These are phyloP conservation scores for Adelphocoris suturalis DNA, from an alignment of 2,888 invertebrate species.

Conservation along the genomic window DNA sequence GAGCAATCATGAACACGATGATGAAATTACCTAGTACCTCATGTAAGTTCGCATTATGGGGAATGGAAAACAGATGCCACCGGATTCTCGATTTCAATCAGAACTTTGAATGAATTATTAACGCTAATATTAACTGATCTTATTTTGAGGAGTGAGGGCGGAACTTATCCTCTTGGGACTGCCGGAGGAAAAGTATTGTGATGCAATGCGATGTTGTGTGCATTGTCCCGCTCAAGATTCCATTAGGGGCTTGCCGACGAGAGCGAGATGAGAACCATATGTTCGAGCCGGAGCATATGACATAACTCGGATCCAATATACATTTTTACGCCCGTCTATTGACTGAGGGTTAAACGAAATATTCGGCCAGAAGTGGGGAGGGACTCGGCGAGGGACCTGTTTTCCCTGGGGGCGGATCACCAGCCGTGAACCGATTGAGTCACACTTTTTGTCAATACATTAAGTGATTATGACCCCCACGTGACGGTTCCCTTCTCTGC, in stretches of 20 bases:
- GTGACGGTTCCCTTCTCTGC: not conserved
- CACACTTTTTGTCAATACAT: conserved; percentile 72
- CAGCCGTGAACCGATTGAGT: conserved; percentile 65
- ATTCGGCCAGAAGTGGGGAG: conserved; percentile 46
- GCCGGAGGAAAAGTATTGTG: conserved; percentile 23
- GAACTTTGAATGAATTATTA: conserved; percentile 63
- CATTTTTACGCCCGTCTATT: conserved; percentile 70
- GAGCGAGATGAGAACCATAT: conserved; percentile 71
- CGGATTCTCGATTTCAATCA: conserved; percentile 8
- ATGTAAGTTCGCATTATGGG: not conserved
- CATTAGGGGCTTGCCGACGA: conserved; percentile 60
- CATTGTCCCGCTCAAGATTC: conserved; percentile 68
- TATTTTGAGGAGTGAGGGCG: conserved; percentile 49
- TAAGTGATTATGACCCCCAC: conserved; percentile 72
- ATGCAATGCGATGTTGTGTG: conserved; percentile 60
- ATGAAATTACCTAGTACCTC: too few species aligned
- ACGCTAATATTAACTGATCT: conserved; percentile 70
- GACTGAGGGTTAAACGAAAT: conserved; percentile 69
- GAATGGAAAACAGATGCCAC: conserved; percentile 43
- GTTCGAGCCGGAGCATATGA: conserved; percentile 62
- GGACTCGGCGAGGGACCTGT: not conserved
- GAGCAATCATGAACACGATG: too few species aligned
- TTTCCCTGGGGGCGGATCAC: conserved; percentile 57
- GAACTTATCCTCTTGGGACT: conserved; percentile 64
- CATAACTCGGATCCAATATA: conserved; percentile 72